phyloP scores from a whole-genome alignment of 2,113 vertebrate genomes.

The Chaetodon auriga region DNA sequence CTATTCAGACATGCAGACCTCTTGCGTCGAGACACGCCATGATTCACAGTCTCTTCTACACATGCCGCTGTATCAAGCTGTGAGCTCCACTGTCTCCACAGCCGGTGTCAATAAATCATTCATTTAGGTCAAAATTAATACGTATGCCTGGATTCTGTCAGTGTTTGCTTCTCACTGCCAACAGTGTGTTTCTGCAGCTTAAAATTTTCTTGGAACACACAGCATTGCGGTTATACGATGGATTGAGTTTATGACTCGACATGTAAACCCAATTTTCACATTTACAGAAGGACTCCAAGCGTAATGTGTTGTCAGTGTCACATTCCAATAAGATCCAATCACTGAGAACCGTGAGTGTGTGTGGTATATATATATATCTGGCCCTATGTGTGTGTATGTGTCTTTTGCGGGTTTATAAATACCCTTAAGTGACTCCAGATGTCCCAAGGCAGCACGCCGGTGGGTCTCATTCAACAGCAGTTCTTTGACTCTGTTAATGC shows the following conservation, averaged over 20 bases:
- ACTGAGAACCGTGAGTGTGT: constrained; percentile 45
- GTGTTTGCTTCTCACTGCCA: constrained; percentile 10
- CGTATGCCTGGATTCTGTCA: constrained; percentile 4
- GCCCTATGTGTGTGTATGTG: constrained; percentile 43
- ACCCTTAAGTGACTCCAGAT: constrained; percentile 82
- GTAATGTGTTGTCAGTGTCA: constrained; percentile 59
- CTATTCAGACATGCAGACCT: constrained; percentile 10
- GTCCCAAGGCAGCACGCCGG: constrained; percentile 72
- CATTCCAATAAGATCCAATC: constrained; percentile 67
- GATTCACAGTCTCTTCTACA: constrained; percentile 24
- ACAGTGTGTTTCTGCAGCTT: constrained; percentile 21
- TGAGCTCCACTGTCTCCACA: constrained; percentile 25
- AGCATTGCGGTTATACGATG: constrained; percentile 43
- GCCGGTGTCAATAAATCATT: constrained; percentile 39
- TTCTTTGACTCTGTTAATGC: constrained; percentile 79
- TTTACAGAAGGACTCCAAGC: constrained; percentile 48
- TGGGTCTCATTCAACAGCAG: constrained; percentile 75
- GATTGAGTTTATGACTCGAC: constrained; percentile 65
- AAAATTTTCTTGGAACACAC: constrained; percentile 24
- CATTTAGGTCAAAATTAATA: constrained; percentile 48
- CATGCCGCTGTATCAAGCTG: not conserved
- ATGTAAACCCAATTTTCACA: constrained; percentile 73
- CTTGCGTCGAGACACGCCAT: not conserved
- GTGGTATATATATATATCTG: constrained; percentile 43
- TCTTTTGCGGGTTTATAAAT: constrained; percentile 77